Base-by-base conservation (phyloP, 2,888 invertebrate genomes). In the Keiferia lycopersicella region DNA sequence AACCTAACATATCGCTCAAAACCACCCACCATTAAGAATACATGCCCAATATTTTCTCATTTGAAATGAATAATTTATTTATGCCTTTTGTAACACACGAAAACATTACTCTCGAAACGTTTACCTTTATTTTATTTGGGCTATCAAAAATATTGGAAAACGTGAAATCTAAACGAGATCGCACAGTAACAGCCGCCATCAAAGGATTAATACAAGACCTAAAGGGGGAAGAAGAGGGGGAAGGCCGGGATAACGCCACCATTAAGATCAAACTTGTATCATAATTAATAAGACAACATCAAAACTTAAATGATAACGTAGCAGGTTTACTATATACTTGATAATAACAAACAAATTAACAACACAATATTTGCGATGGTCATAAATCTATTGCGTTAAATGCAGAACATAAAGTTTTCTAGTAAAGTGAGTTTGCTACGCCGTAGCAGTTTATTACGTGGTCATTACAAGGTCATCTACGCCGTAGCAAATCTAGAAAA, bases 191-290 rank as follows among this genome's bases (percentile, higher is more conserved):
- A 62, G 71, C 62, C 68, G 66, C 65, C 63, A 69, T 69, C 66
- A 66, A 69, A 65, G 70, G 72, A 74, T 79, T 73, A 75, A 61
- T 61, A 51, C 16, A 18, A 39, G 22, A 63, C 61, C 60, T 67
- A 65, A 71, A 65, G 61, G 30, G n/a, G 45, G 22, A 8, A 7
- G n/a, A n/a, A n/a, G n/a, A 34, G 12, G 39, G n/a, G 39, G 10
- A 0, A 58, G n/a, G 59, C 11, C 22, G 12, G 38, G 39, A 16
- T 12, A 3, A 39, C 1, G 39, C 41, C 4, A 18, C 38, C 14
- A 56, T 56, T 56, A 56, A n/a, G 30, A n/a, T 34, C 56, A 56
- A 56, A 30, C 26, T 56, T 30, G 26, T 56, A 12, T 30, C 14
- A 18, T 11, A 26, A 26, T 26, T 26, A 2, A 26, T 4, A 26